These are phyloP conservation scores for Patiria miniata DNA, from an alignment of 35 echinoderm and acorn worm species.

Conservation along the genomic window DNA sequence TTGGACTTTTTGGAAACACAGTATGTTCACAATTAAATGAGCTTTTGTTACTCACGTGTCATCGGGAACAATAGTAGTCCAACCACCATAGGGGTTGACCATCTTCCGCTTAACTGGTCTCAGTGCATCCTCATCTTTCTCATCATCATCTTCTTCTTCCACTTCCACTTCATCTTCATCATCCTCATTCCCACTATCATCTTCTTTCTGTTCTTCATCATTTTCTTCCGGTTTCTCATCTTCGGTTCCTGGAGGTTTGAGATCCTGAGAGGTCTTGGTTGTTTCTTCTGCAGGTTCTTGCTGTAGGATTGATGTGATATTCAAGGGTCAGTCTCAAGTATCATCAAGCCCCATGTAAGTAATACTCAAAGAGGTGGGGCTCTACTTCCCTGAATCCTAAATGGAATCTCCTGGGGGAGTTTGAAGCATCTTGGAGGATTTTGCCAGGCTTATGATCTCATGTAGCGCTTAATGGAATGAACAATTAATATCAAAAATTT, in stretches of 20 bases:
- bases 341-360: too few species aligned
- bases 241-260: background rate
- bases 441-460: too few species aligned
- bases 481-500: too few species aligned
- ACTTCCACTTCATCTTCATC: background rate
- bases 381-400: too few species aligned
- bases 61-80: slow-evolving; percentile 24
- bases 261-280: background rate
- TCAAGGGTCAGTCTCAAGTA: too few species aligned
- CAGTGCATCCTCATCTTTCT: background rate
- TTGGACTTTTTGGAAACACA: background rate
- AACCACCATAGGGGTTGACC: slow-evolving; percentile 33
- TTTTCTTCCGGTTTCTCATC: background rate
- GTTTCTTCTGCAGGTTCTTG: background rate
- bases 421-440: too few species aligned
- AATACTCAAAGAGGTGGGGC: too few species aligned
- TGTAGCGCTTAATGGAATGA: too few species aligned
- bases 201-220: background rate
- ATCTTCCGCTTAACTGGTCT: slow-evolving; percentile 48
- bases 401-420: too few species aligned
- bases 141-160: slow-evolving; percentile 15
- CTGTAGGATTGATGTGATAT: too few species aligned
- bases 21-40: background rate
- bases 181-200: background rate
- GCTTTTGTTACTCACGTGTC: background rate